Base-by-base conservation (phyloP, 2,113 vertebrate species). In the Mus spicilegus region DNA sequence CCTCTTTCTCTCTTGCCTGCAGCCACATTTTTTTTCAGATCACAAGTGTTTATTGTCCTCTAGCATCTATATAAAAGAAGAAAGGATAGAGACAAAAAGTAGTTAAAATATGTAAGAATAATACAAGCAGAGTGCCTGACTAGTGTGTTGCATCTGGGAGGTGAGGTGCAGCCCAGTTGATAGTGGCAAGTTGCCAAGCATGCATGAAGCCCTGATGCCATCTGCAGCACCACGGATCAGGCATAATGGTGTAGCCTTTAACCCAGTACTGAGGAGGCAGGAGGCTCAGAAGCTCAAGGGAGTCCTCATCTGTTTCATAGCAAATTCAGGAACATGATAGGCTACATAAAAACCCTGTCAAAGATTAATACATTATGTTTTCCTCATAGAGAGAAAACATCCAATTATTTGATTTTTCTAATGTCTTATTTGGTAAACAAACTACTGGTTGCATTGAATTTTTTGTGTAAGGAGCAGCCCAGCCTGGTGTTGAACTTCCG, bases 1-100 rank as follows among this genome's bases (percentile, higher is more conserved):
- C 22, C 7, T 82, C 28, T 92, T 90, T 77, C 73, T 93, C 75
- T 90, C 72, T 19, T 90, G 65, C 51, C 49, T 94, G 3, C 58
- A 86, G 58, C n/a, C 87, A 61, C 28, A 94, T 85, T 49, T 84
- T 96, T 96, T 77, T 89, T 80, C 61, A 91, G 89, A 54, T 89
- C 93, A 93, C 51, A 65, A 42, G 78, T 93, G 73, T 56, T 87
- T 78, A 89, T 81, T 90, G 28, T 61, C 33, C 78, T 9, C 39
- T 92, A 86, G 94, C 58, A 90, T 90, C 28, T 19, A 5, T 90
- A 3, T 87, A 90, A 92, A 49, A 92, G 11, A 93, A 61, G 58
- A 69, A 56, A 86, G 49, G 28, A 76, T 69, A 80, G 51, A 95
- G 76, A 69, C 84, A 51, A 89, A 69, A 90, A 86, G 42, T 80